Evolutionary conservation across 2,888 invertebrate genomes (phyloP).

Genomic region (Eupithecia exiguata): DNA sequence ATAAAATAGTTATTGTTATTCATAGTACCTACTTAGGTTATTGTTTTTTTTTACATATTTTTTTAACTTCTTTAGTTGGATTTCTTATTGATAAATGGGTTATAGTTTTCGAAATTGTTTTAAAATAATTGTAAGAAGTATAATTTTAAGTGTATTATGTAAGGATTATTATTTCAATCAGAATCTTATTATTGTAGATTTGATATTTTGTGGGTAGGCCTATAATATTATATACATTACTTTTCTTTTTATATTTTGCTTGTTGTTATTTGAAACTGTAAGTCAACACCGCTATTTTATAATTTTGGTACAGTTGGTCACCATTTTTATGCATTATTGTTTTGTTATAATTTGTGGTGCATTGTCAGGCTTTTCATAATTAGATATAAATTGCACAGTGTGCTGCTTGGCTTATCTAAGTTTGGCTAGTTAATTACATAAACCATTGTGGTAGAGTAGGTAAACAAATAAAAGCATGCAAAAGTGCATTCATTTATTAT

Average conservation of each 20-base stretch:
- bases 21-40: slow-evolving; percentile 41
- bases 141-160: slow-evolving; percentile 29
- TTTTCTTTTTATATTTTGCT: slow-evolving; percentile 23
- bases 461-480: not conserved
- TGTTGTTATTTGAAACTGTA: slow-evolving; percentile 31
- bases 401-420: slow-evolving; percentile 29
- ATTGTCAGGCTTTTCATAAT: slow-evolving; percentile 37
- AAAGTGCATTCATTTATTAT: not conserved
- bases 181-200: slow-evolving; percentile 45
- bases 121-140: slow-evolving; percentile 33
- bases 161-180: slow-evolving; percentile 36
- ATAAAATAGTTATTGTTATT: slow-evolving; percentile 24
- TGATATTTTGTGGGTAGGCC: slow-evolving; percentile 39
- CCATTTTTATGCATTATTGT: slow-evolving; percentile 22
- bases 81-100: slow-evolving; percentile 39
- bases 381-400: slow-evolving; percentile 35
- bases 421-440: slow-evolving; percentile 24
- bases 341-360: slow-evolving; percentile 35
- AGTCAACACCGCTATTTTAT: slow-evolving; percentile 24
- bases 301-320: slow-evolving; percentile 27
- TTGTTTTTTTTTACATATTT: slow-evolving; percentile 40
- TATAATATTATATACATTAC: slow-evolving; percentile 22
- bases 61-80: slow-evolving; percentile 18
- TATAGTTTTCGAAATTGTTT: slow-evolving; percentile 39
- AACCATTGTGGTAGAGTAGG: slow-evolving; percentile 9